phyloP scores from a whole-genome alignment of 1,140 invertebrate genomes.

The Achroia grisella region DNA sequence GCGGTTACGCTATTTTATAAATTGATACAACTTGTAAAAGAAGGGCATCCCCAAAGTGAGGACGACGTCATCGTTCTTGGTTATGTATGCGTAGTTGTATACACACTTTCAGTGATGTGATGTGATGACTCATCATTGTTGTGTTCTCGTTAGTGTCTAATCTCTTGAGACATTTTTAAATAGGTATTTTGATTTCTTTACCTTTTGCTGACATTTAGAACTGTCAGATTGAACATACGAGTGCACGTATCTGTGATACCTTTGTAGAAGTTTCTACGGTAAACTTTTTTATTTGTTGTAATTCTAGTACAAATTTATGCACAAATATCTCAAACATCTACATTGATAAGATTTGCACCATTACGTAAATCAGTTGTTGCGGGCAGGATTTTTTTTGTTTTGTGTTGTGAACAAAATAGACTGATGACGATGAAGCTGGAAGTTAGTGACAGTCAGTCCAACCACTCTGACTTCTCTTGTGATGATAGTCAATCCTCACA shows the following conservation, averaged over 20 bases:
- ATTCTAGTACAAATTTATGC: no score
- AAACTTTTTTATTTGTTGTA: no score
- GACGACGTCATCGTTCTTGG: constrained; percentile 33
- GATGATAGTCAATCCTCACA: constrained; percentile 65
- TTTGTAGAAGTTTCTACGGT: no score
- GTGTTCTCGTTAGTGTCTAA: constrained; percentile 53
- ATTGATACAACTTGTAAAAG: constrained; percentile 46
- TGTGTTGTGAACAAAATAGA: constrained; percentile 17
- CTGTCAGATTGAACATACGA: constrained; percentile 48
- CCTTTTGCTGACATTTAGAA: constrained; percentile 50
- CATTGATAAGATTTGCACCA: constrained; percentile 8
- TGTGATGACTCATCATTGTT: constrained; percentile 68
- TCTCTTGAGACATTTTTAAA: constrained; percentile 49
- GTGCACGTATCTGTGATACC: neutral
- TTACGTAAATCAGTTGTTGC: constrained; percentile 44
- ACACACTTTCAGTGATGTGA: no score
- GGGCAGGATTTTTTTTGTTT: constrained; percentile 22
- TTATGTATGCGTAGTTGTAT: no score
- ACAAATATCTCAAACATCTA: neutral
- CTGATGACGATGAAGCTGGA: constrained; percentile 67
- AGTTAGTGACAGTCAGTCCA: constrained; percentile 63
- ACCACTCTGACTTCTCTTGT: constrained; percentile 62
- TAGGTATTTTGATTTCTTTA: constrained; percentile 18
- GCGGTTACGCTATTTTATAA: constrained; percentile 51
- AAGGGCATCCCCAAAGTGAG: constrained; percentile 67